phyloP scores from a whole-genome alignment of 2,797 vertebrate genomes.

The Rhincodon typus region DNA sequence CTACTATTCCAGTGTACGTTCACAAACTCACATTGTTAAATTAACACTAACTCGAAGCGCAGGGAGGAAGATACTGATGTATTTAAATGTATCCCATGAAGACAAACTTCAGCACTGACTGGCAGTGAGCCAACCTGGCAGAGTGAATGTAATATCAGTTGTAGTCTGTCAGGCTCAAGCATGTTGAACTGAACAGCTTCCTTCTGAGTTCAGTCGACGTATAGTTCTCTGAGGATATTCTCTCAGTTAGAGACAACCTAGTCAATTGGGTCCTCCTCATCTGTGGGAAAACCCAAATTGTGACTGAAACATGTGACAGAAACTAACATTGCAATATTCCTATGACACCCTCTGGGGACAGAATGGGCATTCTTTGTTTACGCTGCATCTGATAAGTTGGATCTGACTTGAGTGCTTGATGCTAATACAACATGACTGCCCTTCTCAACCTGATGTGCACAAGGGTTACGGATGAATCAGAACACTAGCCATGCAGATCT shows the following conservation, averaged over 20 bases:
- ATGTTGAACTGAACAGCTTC: background rate
- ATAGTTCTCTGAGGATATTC: background rate
- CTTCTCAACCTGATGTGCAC: background rate
- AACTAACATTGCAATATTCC: background rate
- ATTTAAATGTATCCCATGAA: background rate
- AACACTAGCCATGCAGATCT: background rate
- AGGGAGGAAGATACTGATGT: background rate
- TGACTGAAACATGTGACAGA: background rate
- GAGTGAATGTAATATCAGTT: background rate
- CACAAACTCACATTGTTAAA: background rate
- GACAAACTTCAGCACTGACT: background rate
- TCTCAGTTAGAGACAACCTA: background rate
- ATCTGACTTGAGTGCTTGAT: background rate
- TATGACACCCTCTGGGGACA: background rate
- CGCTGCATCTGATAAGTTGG: background rate
- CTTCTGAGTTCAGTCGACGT: background rate
- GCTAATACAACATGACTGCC: background rate
- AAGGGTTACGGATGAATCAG: background rate
- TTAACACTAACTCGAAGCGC: background rate
- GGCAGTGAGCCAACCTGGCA: background rate
- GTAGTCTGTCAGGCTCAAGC: background rate
- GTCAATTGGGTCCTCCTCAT: background rate
- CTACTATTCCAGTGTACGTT: background rate
- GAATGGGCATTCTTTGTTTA: background rate
- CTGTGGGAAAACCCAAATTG: background rate